Base-by-base conservation (phyloP, 2,113 vertebrate species). In the Pandion haliaetus region DNA sequence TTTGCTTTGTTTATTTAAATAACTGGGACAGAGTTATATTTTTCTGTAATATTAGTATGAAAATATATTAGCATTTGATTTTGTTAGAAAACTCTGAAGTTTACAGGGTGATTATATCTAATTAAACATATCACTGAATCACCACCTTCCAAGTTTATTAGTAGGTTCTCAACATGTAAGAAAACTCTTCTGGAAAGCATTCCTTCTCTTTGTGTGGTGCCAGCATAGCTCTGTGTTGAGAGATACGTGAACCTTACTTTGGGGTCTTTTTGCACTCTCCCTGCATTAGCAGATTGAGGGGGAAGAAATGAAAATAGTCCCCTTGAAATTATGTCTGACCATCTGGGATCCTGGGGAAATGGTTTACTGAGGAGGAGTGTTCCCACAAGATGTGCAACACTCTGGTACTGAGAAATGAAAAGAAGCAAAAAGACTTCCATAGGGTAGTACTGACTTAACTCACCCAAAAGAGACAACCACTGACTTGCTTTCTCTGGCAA, bases 381-480 rank as follows among this genome's bases (percentile, higher is more conserved):
- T 89, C 57, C 26, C 57, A 47, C 13, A 14, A 19, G 57, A 5
- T 2, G 5, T 0, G 1, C 38, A 28, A 32, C 38, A 3, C 69
- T 10, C 19, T 2, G 34, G 47, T 20, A 52, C 62, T 15, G 21
- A 40, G 62, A 11, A 50, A 17, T 0, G 12, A 9, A n/a, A 54
- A 55, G 59, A 36, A 17, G 28, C 29, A 55, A 12, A 40, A 38
- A 17, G 32, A 8, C 12, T 54, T 34, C 12, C 40, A 2, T 0
- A 1, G 49, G 13, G 18, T 13, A 23, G 45, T 3, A 20, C 3
- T 2, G 36, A 6, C 1, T 1, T 31, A 74, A 97, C 95, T 97
- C 97, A 98, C 99, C 98, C 98, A 24, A 98, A 97, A 6, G 99
- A 98, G 52, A 99, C 91, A 55, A 99, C 98, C 38, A 98, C 97